A percentile compares a stretch with the other conserved stretches of the same genome.
Evolutionary conservation across 2,888 invertebrate species (phyloP).

Genomic region (Hirtodrosophila trivittata): DNA sequence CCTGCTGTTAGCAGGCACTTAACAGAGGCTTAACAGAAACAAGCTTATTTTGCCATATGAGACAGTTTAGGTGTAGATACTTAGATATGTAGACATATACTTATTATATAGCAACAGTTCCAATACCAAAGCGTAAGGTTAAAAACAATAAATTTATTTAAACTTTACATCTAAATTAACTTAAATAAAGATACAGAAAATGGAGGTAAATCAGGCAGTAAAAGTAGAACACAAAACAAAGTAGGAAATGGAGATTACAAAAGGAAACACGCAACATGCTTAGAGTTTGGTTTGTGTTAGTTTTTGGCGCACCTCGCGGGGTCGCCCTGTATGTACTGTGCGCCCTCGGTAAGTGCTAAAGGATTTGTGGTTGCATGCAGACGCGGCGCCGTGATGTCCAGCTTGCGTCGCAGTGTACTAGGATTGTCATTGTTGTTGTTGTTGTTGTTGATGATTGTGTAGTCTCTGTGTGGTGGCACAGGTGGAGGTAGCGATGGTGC

Average conservation of each 20-base stretch:
- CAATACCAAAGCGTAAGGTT: slow-evolving; percentile 20
- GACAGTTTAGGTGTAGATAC: neutral
- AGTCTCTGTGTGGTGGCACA: slow-evolving; percentile 32
- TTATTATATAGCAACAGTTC: slow-evolving; percentile 9
- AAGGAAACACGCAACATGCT: too few species aligned
- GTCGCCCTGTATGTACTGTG: slow-evolving; percentile 81
- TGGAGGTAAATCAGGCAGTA: slow-evolving; percentile 1
- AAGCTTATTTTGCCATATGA: too few species aligned
- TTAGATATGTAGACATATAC: neutral
- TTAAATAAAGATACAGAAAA: slow-evolving; percentile 8
- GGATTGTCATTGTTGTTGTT: slow-evolving; percentile 31
- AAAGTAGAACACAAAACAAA: slow-evolving; percentile 15
- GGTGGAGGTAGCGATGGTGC: slow-evolving; percentile 24
- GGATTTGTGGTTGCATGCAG: slow-evolving; percentile 86
- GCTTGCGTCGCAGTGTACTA: slow-evolving; percentile 80
- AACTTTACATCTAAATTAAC: slow-evolving; percentile 16
- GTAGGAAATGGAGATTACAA: slow-evolving; percentile 2
- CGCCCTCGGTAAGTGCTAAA: slow-evolving; percentile 84
- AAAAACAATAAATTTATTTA: slow-evolving; percentile 23
- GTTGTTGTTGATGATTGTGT: slow-evolving; percentile 39
- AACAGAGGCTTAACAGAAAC: slow-evolving; percentile 17
- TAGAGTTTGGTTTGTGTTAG: slow-evolving; percentile 22
- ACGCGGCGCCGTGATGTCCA: slow-evolving; percentile 85
- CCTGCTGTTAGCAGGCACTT: slow-evolving; percentile 15
- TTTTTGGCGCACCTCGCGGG: slow-evolving; percentile 81